Evolutionary conservation across 1,140 invertebrate species (phyloP), one percentile per base, ranked within the genome.

Genomic region (Chelonus insularis): DNA sequence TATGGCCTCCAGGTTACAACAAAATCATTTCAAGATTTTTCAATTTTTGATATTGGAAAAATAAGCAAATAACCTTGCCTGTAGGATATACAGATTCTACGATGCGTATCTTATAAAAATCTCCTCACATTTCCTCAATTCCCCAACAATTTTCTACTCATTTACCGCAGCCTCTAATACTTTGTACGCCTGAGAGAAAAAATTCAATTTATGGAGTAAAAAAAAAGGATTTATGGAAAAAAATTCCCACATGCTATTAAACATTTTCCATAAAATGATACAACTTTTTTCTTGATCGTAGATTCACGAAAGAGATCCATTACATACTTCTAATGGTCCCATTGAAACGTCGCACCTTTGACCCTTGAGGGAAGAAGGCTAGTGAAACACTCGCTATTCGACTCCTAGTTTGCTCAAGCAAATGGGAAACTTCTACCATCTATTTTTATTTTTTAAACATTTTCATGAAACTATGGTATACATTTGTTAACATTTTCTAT

Each of bases 351-450:
- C 48, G 60, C 62, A 69, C 57, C 68, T 66, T 66, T 68, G 63
- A 71, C 67, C 57, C 37, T 21, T 4, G 37, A 37, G 39, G 21
- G 41, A 37, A 34, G 50, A 12, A n/a, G n/a, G n/a, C 50, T 52
- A 3, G 32, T n/a, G 16, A 55, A 20, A 55, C 7, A 55, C 50
- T 7, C 39, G 54, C 58, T 64, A 63, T 64, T 52, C 55, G 63
- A 48, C 60, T 47, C 45, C 60, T 16, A 62, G 69, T 71, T 71
- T 71, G 64, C 69, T 43, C 63, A 71, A 66, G 68, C 16, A 69
- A 62, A 71, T 71, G 65, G 66, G 56, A 60, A 39, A 41, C 23
- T 41, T 6, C 37, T 56, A 45, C 20, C 41, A 60, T 47, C 5
- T 41, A 54, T 59, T 41, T 29, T 62, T 20, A 34, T 45, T 51